These are phyloP conservation scores for Siniperca scherzeri DNA, from an alignment of 2,797 vertebrate genomes.

Conservation along the genomic window DNA sequence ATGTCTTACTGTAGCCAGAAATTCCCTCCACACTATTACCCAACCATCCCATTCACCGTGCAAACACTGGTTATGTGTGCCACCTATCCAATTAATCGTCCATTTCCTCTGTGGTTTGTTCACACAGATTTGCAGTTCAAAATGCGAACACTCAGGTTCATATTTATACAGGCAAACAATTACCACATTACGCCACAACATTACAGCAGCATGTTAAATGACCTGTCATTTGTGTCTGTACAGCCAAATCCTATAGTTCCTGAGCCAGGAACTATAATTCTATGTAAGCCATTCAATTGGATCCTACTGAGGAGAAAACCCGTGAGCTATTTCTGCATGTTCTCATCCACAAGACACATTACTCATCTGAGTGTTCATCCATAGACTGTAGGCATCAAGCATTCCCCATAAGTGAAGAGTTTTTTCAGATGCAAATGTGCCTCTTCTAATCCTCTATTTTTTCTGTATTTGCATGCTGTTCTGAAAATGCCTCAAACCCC, in stretches of 20 bases:
- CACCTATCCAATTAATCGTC: slow-evolving; percentile 63
- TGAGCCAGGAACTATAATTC: slow-evolving; percentile 64
- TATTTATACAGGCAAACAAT: slow-evolving; percentile 70
- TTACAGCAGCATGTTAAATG: slow-evolving; percentile 61
- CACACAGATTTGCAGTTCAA: slow-evolving; percentile 58
- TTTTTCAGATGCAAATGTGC: slow-evolving; percentile 83
- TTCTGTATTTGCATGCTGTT: slow-evolving; percentile 76
- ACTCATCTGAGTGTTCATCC: slow-evolving; percentile 65
- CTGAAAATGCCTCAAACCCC: slow-evolving; percentile 57
- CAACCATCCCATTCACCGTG: slow-evolving; percentile 40
- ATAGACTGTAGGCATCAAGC: slow-evolving; percentile 62
- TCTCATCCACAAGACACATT: slow-evolving; percentile 66
- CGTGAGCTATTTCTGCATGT: slow-evolving; percentile 53
- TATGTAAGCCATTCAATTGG: slow-evolving; percentile 72
- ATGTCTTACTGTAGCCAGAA: slow-evolving; percentile 50
- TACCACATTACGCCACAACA: slow-evolving; percentile 44
- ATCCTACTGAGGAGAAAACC: slow-evolving; percentile 56
- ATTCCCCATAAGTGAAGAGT: slow-evolving; percentile 66
- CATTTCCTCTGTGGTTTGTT: slow-evolving; percentile 65
- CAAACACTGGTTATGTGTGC: slow-evolving; percentile 52
- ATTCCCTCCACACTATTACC: slow-evolving; percentile 42
- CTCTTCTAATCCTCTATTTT: slow-evolving; percentile 73
- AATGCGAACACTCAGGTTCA: slow-evolving; percentile 51
- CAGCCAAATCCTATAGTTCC: slow-evolving; percentile 57
- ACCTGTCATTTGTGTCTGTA: slow-evolving; percentile 60